These are phyloP conservation scores for Bettongia penicillata DNA, from an alignment of 2,113 vertebrate genomes.

Conservation along the genomic window DNA sequence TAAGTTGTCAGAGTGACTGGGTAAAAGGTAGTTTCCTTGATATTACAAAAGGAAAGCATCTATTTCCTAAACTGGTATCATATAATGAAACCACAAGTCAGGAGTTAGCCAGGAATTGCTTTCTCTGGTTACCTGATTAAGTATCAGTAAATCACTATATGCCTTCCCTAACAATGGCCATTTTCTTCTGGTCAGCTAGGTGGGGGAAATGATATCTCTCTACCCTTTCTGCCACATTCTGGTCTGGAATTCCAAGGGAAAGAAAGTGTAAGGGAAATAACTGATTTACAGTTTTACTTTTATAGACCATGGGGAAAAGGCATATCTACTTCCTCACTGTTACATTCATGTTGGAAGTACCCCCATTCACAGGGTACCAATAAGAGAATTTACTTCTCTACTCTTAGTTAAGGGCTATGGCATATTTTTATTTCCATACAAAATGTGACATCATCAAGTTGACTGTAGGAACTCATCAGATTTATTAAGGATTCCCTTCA, in stretches of 20 bases:
- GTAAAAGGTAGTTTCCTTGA: no score
- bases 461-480: neutral
- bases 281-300: neutral
- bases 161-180: neutral
- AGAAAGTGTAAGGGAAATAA: neutral
- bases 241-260: neutral
- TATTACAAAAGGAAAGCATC: neutral
- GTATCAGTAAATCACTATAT: neutral
- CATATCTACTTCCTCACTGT: neutral
- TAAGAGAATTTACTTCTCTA: neutral
- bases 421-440: neutral
- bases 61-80: neutral
- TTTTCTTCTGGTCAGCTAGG: neutral
- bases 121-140: neutral
- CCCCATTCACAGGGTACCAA: no score
- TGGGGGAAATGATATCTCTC: neutral
- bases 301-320: neutral
- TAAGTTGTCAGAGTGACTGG: neutral
- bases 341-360: neutral
- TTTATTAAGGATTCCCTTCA: neutral
- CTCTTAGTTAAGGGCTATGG: neutral
- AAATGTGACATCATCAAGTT: neutral
- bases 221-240: neutral
- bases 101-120: neutral
- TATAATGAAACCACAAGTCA: neutral